Base-by-base conservation (phyloP, 2,113 vertebrate genomes). In the Macquaria australasica region DNA sequence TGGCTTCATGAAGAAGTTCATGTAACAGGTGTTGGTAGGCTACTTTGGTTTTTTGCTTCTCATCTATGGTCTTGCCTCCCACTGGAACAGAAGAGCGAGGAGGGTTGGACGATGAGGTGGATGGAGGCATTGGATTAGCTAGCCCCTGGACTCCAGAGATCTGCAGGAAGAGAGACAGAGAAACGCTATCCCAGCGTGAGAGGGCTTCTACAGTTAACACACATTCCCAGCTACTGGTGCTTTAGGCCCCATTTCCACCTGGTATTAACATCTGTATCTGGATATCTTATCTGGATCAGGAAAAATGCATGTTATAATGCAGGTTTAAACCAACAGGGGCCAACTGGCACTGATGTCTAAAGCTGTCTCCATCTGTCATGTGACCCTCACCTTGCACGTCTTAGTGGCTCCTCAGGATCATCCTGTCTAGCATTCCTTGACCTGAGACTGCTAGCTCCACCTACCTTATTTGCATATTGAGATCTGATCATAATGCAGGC, bases 101-200 rank as follows among this genome's bases (percentile, higher is more conserved):
- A 84, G 62, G 86, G 67, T 59, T 58, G 60, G 72, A 82, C 15
- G 31, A 78, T 66, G 74, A 74, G 64, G 48, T 66, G 31, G 79
- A 74, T 34, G 73, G 71, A 78, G 88, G 73, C 39, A 1, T 48
- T 50, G 39, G 73, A 60, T 18, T 7, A 12, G 68, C 87, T 94
- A 96, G 66, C 95, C 94, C 68, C 95, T 91, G 83, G 95, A 96
- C 91, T 96, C 95, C 84, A 96, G 88, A 81, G 95, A 96, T 67
- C 95, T 96, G 91, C 31, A 66, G 51, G 56, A 34, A 67, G n/a
- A 78, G n/a, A 83, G 21, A 81, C 20, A 55, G 6, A 64, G 25
- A 14, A 5, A 34, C 34, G 34, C 34, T 34, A 45, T 16, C n/a
- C n/a, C 14, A 68, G 60, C 1, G 9, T 39, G 31, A 63, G n/a